Conservation (phyloP, 2,797 vertebrate genomes). For the Notolepis coatsorum region DNA sequence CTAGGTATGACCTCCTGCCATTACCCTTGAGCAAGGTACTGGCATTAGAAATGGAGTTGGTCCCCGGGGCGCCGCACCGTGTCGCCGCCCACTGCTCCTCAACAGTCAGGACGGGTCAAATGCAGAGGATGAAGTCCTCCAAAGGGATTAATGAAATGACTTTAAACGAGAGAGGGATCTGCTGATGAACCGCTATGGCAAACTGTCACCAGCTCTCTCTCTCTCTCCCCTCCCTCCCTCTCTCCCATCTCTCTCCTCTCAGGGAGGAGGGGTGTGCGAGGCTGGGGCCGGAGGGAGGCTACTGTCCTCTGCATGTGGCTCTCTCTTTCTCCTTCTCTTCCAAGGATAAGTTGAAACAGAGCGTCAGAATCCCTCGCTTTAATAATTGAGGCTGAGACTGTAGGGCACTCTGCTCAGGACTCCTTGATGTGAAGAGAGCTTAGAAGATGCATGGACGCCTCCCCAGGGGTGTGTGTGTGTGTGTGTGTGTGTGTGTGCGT, state of each 20-base stretch:
- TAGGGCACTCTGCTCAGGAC: conserved; percentile 67
- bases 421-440: conserved; percentile 72
- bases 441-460: conserved; percentile 83
- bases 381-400: conserved; percentile 80
- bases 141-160: too few species aligned
- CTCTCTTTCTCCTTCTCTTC: conserved; percentile 25
- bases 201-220: conserved; percentile 56
- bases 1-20: too few species aligned
- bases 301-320: conserved; percentile 58
- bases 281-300: conserved; percentile 40
- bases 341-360: conserved; percentile 65
- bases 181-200: conserved; percentile 54
- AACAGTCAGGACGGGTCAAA: too few species aligned
- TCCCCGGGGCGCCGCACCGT: too few species aligned
- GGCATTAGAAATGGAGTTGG: too few species aligned
- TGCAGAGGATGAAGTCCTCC: too few species aligned
- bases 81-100: too few species aligned
- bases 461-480: conserved; percentile 74
- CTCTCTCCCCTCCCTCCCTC: too few species aligned
- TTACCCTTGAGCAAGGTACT: too few species aligned
- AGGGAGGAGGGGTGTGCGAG: conserved; percentile 21
- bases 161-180: conserved; percentile 36
- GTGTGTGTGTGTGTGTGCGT: too few species aligned
- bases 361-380: conserved; percentile 68
- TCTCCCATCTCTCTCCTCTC: conserved; percentile 28